phyloP scores from a whole-genome alignment of 2,888 invertebrate species.

The Brassicogethes aeneus region DNA sequence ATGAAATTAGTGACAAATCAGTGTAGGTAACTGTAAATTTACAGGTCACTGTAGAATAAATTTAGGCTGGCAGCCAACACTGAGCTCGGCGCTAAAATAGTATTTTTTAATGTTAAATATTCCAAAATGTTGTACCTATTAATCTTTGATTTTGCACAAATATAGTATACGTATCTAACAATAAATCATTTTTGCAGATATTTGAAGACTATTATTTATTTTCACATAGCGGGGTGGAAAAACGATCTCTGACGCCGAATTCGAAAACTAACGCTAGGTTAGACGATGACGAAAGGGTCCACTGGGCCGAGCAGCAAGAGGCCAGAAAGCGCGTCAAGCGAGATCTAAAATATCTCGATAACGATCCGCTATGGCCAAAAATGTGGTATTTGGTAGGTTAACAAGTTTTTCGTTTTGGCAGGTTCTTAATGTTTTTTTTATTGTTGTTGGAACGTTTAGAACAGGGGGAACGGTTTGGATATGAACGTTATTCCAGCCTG shows the following conservation, averaged over 20 bases:
- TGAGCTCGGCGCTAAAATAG: no score
- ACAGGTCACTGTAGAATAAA: no score
- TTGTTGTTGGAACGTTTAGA: conserved; percentile 46
- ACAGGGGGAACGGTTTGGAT: conserved; percentile 83
- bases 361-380: conserved; percentile 84
- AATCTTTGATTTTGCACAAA: no score
- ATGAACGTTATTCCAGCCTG: conserved; percentile 97
- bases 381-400: conserved; percentile 97
- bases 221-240: conserved; percentile 67
- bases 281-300: conserved; percentile 65
- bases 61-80: no score
- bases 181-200: conserved; percentile 45
- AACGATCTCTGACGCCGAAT: conserved; percentile 66
- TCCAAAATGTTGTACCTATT: no score
- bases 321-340: conserved; percentile 74
- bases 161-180: background rate
- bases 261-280: conserved; percentile 61
- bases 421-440: background rate
- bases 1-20: no score
- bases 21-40: no score
- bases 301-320: conserved; percentile 76
- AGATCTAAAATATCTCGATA: conserved; percentile 54
- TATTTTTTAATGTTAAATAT: no score
- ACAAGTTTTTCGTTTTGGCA: conserved; percentile 8
- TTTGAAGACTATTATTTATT: conserved; percentile 81